phyloP scores from a whole-genome alignment of 2,888 invertebrate species.

The Halocaridina rubra region DNA sequence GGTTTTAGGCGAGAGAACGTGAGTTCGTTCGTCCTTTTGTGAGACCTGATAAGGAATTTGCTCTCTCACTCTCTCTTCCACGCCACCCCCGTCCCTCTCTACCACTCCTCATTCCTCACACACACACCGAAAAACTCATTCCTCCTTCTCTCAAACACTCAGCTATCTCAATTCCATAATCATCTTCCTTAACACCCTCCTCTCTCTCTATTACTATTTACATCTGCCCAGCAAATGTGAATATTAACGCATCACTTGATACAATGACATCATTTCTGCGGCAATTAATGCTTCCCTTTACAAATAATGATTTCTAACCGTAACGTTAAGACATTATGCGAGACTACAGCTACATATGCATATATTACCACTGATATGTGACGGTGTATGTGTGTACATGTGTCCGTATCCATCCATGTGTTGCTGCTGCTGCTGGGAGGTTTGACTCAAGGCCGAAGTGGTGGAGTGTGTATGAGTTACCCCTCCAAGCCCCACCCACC shows the following conservation, averaged over 20 bases:
- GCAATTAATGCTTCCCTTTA: neutral
- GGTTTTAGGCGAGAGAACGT: no score
- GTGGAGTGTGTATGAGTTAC: neutral
- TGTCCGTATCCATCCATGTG: neutral
- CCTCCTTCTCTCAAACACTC: no score
- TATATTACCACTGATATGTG: no score
- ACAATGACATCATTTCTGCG: neutral
- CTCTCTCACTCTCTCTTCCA: neutral
- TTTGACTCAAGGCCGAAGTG: constrained; percentile 6
- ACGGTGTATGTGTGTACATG: neutral
- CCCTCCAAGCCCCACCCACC: neutral
- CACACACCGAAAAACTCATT: neutral
- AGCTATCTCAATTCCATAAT: no score
- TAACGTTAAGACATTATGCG: no score
- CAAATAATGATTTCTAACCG: no score
- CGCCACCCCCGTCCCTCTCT: neutral
- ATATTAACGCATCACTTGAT: no score
- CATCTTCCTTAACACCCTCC: no score
- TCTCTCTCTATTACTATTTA: neutral
- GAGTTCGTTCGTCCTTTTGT: neutral
- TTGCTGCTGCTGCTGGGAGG: neutral
- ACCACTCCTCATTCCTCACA: neutral
- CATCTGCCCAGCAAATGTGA: neutral
- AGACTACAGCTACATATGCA: no score
- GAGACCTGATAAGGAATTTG: no score